These are phyloP conservation scores for Heteronetta atricapilla DNA, from an alignment of 2,113 vertebrate species.

Conservation along the genomic window DNA sequence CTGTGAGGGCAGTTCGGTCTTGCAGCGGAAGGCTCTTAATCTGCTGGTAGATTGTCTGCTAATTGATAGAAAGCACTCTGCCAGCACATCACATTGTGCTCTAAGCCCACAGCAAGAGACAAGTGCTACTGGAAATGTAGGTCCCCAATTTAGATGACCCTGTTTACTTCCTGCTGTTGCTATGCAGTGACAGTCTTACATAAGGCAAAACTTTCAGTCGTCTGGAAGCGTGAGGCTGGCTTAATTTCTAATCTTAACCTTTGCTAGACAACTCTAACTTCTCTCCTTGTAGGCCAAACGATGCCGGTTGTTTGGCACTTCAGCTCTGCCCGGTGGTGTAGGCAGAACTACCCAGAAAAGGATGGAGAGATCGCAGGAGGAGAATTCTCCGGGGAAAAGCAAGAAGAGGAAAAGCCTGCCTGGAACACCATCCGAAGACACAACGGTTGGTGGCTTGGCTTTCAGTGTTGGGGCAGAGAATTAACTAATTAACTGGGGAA, in stretches of 20 bases:
- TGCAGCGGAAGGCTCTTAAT: not conserved
- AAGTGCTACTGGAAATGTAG: not conserved
- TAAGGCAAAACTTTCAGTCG: too few relatives aligned
- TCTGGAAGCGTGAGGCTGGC: not conserved
- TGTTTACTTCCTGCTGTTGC: not conserved
- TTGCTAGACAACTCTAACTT: not conserved
- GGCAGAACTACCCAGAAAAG: slow-evolving; percentile 80
- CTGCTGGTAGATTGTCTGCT: not conserved
- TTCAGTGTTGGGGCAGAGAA: rapidly evolving
- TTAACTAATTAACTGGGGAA: too few relatives aligned
- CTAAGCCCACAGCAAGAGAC: not conserved
- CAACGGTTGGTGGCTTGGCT: not conserved
- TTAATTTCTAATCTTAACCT: not conserved
- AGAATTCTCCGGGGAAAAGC: slow-evolving; percentile 78
- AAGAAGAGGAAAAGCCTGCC: slow-evolving; percentile 86
- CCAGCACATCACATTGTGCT: not conserved
- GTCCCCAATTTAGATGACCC: not conserved
- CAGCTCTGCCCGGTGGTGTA: slow-evolving; percentile 60
- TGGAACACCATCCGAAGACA: slow-evolving; percentile 29
- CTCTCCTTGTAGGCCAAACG: slow-evolving; percentile 1
- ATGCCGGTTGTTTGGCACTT: slow-evolving; percentile 76
- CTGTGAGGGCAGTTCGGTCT: not conserved
- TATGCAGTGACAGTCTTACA: not conserved
- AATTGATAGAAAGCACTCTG: not conserved
- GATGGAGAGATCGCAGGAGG: slow-evolving; percentile 81